Evolutionary conservation across 2,113 vertebrate species (phyloP).

Genomic region (Malaclemys terrapin): DNA sequence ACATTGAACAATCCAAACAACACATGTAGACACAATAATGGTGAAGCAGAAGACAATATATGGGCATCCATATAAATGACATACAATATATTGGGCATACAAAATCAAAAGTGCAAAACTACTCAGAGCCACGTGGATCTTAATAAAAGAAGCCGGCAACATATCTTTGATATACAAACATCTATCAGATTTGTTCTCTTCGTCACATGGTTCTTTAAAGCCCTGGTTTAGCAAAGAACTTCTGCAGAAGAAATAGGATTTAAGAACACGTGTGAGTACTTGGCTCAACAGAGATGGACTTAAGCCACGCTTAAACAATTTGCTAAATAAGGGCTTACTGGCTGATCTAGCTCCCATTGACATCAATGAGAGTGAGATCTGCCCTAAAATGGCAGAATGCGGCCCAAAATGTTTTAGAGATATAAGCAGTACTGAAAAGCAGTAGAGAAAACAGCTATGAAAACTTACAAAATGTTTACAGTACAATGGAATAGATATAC

Average conservation of each 20-base stretch:
- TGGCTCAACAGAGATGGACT: background rate
- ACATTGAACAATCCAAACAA: background rate
- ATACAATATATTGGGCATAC: background rate
- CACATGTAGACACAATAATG: background rate
- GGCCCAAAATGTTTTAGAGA: fast-evolving
- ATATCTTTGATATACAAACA: background rate
- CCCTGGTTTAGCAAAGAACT: background rate
- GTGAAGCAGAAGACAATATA: background rate
- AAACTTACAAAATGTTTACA: background rate
- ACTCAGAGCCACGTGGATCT: background rate
- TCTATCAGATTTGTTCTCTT: background rate
- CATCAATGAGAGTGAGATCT: background rate
- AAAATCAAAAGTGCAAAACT: background rate
- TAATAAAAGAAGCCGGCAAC: background rate
- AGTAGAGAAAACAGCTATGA: background rate
- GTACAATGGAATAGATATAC: background rate
- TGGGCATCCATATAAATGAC: background rate
- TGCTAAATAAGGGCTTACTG: background rate
- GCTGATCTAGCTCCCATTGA: background rate
- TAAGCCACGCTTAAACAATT: background rate
- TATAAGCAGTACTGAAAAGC: background rate
- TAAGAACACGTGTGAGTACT: background rate
- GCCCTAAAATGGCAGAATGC: background rate
- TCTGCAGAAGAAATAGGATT: background rate
- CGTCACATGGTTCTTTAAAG: background rate